These are phyloP conservation scores for Gnatocerus cornutus DNA, from an alignment of 2,888 invertebrate species.

Conservation along the genomic window DNA sequence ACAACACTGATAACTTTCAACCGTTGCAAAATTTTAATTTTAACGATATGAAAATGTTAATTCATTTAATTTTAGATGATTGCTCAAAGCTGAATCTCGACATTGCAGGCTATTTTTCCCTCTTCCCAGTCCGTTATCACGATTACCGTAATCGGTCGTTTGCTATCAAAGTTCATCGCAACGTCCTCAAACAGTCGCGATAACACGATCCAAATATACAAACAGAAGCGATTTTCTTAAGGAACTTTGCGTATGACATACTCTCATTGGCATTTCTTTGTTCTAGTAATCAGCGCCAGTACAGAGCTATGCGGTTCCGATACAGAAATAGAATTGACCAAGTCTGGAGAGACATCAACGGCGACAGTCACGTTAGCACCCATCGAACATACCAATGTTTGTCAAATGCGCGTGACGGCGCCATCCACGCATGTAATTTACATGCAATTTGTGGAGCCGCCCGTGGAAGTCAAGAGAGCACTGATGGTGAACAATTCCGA, in stretches of 20 bases:
- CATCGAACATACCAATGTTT: conserved; percentile 52
- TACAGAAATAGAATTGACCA: conserved; percentile 54
- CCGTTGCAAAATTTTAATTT: too few species aligned
- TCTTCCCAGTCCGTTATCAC: not conserved
- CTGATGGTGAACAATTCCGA: conserved; percentile 49
- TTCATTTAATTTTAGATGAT: too few species aligned
- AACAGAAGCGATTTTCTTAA: not conserved
- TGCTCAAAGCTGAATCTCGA: too few species aligned
- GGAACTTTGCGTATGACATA: not conserved
- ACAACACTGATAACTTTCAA: too few species aligned
- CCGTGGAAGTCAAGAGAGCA: conserved; percentile 38
- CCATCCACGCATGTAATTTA: conserved; percentile 63
- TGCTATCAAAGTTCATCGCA: conserved; percentile 9
- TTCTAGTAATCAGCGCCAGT: conserved; percentile 54
- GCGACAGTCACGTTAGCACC: conserved; percentile 56
- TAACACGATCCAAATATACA: too few species aligned
- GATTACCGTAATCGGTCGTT: conserved; percentile 16
- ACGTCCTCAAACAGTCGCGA: not conserved
- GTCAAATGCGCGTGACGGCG: conserved; percentile 60
- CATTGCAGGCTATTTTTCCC: too few species aligned
- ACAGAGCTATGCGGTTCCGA: conserved; percentile 58
- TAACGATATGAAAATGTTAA: too few species aligned
- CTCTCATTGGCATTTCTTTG: conserved; percentile 36
- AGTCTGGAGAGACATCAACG: conserved; percentile 57
- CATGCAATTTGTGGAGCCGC: conserved; percentile 58